Conservation (phyloP, 2,888 invertebrate species). For the Tenodera sinensis region DNA sequence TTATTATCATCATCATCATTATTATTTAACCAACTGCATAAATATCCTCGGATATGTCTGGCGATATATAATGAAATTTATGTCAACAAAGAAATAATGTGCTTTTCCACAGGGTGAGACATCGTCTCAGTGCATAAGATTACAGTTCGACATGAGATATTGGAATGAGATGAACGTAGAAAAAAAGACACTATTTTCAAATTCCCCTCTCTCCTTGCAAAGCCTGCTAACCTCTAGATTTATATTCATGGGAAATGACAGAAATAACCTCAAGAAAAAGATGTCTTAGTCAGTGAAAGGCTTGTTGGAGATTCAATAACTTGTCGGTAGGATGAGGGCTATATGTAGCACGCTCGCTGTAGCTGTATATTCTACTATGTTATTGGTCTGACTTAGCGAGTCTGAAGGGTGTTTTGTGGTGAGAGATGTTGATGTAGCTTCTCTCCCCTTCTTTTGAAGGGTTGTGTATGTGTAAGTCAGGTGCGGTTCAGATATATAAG, state of each 20-base stretch:
- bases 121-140: background rate
- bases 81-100: background rate
- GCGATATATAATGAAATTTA: background rate
- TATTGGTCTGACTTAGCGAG: slow-evolving; percentile 19
- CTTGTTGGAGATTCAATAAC: slow-evolving; percentile 3
- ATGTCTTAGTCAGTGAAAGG: background rate
- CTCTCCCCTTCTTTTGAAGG: background rate
- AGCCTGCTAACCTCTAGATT: background rate
- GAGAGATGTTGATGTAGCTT: slow-evolving; percentile 5
- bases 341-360: background rate
- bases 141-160: background rate
- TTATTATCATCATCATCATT: too few species aligned
- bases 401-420: slow-evolving; percentile 5
- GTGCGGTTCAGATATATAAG: background rate
- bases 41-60: too few species aligned
- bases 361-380: slow-evolving; percentile 16
- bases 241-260: slow-evolving; percentile 10
- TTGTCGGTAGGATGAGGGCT: background rate
- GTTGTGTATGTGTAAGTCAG: background rate
- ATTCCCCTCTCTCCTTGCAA: background rate
- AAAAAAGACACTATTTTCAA: background rate
- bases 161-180: background rate
- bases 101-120: background rate
- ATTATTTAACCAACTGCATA: too few species aligned
- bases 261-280: slow-evolving; percentile 9